These are phyloP conservation scores for Myotis myotis DNA, from an alignment of 2,797 vertebrate species.

Conservation along the genomic window DNA sequence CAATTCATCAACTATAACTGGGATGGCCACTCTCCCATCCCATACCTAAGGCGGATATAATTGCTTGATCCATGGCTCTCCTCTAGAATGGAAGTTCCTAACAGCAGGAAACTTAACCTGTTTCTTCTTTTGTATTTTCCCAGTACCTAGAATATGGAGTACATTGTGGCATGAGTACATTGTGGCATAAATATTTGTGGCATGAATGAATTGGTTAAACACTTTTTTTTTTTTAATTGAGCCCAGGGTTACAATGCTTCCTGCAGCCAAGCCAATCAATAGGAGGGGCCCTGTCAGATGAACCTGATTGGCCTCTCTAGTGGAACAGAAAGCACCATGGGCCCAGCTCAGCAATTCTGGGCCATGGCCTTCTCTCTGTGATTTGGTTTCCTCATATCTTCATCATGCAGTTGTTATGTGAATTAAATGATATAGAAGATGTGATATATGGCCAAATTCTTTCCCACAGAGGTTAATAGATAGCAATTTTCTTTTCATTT, in stretches of 20 bases:
- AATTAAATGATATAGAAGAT: not conserved
- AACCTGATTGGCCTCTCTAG: not conserved
- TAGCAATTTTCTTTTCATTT: conserved; percentile 49
- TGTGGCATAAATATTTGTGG: not conserved
- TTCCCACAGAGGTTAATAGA: conserved; percentile 20
- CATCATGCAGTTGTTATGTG: not conserved
- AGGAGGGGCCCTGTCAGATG: not conserved
- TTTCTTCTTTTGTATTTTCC: not conserved
- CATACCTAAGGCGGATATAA: rapidly evolving
- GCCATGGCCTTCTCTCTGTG: not conserved
- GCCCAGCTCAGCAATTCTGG: not conserved
- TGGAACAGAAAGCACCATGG: not conserved
- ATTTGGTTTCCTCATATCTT: not conserved
- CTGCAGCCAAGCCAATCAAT: not conserved
- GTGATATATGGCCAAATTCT: not conserved
- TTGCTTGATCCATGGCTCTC: no score
- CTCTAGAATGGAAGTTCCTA: not conserved
- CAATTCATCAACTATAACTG: rapidly evolving
- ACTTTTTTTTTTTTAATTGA: not conserved
- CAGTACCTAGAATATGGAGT: not conserved
- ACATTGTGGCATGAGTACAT: not conserved
- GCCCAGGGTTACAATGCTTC: not conserved
- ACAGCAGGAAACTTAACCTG: not conserved
- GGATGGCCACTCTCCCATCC: no score
- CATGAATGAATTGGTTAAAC: not conserved